Evolutionary conservation across 2,797 vertebrate genomes (phyloP).

Genomic region (Botia kubotai): DNA sequence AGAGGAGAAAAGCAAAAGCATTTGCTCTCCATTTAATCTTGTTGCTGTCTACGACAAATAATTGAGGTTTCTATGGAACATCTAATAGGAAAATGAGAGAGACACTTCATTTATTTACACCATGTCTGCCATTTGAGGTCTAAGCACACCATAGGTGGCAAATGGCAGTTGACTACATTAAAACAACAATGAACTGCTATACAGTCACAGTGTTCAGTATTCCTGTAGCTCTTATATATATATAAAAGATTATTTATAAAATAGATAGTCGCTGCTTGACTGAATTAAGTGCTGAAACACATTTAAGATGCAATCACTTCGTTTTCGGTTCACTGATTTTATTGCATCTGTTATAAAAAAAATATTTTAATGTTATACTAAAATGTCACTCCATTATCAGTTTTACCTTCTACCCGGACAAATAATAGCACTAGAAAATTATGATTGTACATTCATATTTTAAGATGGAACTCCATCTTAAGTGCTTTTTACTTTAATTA

Average conservation of each 20-base stretch:
- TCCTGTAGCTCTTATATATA: neutral
- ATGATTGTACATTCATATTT: neutral
- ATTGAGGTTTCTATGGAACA: no score
- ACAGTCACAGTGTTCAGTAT: neutral
- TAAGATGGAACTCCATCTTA: neutral
- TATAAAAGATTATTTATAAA: neutral
- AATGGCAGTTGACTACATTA: neutral
- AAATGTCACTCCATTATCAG: neutral
- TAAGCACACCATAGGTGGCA: neutral
- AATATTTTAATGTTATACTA: neutral
- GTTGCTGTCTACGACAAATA: no score
- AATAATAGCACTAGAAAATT: neutral
- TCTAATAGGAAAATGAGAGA: no score
- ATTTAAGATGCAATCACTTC: neutral
- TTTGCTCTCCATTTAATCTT: no score
- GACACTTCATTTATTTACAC: neutral
- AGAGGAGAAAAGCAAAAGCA: no score
- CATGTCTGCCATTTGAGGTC: neutral
- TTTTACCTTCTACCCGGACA: neutral
- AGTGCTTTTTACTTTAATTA: neutral
- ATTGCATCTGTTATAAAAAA: neutral
- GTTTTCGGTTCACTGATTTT: neutral
- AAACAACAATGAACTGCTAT: neutral
- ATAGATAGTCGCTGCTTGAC: neutral
- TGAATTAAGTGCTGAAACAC: neutral